Evolutionary conservation across 2,888 invertebrate genomes (phyloP).

Genomic region (Drosophila melanosoma): DNA sequence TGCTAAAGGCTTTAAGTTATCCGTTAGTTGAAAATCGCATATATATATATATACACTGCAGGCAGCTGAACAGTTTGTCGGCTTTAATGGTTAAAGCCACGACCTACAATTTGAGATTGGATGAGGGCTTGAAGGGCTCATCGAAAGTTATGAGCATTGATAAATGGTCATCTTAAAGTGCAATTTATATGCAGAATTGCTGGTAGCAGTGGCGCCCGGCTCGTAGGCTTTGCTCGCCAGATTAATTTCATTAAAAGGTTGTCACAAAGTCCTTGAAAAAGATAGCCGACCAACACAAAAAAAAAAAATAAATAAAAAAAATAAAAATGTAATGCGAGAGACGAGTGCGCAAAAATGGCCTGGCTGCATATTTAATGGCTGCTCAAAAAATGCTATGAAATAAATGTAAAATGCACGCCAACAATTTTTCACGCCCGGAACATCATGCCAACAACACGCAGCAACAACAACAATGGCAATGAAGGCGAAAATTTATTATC

Average conservation of each 20-base stretch:
- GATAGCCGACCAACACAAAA: slow-evolving; percentile 5
- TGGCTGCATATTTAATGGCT: slow-evolving; percentile 55
- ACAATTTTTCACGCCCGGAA: slow-evolving; percentile 65
- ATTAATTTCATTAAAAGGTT: slow-evolving; percentile 75
- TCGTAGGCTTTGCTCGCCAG: slow-evolving; percentile 20
- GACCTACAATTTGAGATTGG: slow-evolving; percentile 16
- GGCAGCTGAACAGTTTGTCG: slow-evolving; percentile 1
- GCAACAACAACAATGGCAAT: slow-evolving; percentile 35
- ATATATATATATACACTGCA: not conserved
- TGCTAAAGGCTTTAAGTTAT: slow-evolving; percentile 13
- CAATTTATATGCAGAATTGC: slow-evolving; percentile 64
- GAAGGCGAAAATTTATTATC: slow-evolving; percentile 60
- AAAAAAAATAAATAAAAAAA: slow-evolving; percentile 16
- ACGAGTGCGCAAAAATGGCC: slow-evolving; percentile 37
- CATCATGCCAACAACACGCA: slow-evolving; percentile 22
- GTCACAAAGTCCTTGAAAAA: slow-evolving; percentile 62
- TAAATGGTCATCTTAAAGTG: slow-evolving; percentile 65
- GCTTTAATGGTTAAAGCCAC: slow-evolving; percentile 50
- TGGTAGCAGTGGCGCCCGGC: slow-evolving; percentile 41
- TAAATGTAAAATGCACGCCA: slow-evolving; percentile 62
- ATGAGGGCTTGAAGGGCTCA: slow-evolving; percentile 18
- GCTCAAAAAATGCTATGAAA: slow-evolving; percentile 29
- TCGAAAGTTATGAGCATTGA: slow-evolving; percentile 56
- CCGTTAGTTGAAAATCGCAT: slow-evolving; percentile 14
- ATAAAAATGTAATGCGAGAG: slow-evolving; percentile 27